These are phyloP conservation scores for Coenonympha arcania DNA, from an alignment of 2,888 invertebrate species.

Conservation along the genomic window DNA sequence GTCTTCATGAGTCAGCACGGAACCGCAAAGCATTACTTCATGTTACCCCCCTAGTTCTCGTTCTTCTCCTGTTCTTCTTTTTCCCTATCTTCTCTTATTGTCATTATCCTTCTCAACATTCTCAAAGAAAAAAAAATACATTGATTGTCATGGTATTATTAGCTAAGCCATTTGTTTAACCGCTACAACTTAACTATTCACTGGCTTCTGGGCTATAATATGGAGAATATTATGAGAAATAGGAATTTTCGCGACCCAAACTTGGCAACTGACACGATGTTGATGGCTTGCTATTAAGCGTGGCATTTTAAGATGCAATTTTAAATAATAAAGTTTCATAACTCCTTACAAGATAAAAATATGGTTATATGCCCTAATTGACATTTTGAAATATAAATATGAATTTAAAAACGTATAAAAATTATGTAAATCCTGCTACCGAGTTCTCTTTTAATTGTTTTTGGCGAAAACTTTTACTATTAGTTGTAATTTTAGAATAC, in stretches of 20 bases:
- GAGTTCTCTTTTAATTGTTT: neutral
- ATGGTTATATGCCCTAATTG: conserved; percentile 9
- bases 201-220: neutral
- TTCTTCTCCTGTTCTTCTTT: too few relatives aligned
- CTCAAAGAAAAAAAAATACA: too few relatives aligned
- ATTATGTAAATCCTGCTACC: neutral
- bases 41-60: too few relatives aligned
- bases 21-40: too few relatives aligned
- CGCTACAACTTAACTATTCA: neutral
- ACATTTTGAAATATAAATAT: neutral
- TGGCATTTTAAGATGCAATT: conserved; percentile 20
- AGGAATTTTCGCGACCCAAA: conserved; percentile 16
- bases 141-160: too few relatives aligned
- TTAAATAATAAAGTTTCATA: conserved; percentile 15
- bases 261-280: conserved; percentile 9
- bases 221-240: conserved; percentile 14
- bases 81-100: too few relatives aligned
- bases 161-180: too few relatives aligned
- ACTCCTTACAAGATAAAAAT: conserved; percentile 10
- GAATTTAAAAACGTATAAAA: neutral
- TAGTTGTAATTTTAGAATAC: too few relatives aligned
- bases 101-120: too few relatives aligned
- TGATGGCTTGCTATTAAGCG: conserved; percentile 5
- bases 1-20: too few relatives aligned
- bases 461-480: too few relatives aligned